These are phyloP conservation scores for Eonycteris spelaea DNA, from an alignment of 2,113 vertebrate species.

Conservation along the genomic window DNA sequence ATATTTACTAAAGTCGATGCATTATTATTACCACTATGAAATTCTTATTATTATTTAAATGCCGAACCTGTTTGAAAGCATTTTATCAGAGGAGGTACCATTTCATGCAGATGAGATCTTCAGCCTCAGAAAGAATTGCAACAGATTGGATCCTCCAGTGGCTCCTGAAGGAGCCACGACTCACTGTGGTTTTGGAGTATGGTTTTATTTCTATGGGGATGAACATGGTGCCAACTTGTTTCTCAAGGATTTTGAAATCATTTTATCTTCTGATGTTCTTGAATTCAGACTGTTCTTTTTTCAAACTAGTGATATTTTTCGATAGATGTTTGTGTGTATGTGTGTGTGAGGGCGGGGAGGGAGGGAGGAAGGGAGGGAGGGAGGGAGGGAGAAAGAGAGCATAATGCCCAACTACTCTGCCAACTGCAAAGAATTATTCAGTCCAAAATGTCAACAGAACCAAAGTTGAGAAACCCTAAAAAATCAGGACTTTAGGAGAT, in stretches of 20 bases:
- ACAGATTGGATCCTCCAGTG: neutral
- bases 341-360: neutral
- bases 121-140: neutral
- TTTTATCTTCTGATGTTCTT: neutral
- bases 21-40: neutral
- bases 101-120: neutral
- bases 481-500: neutral
- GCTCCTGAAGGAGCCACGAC: neutral
- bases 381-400: no score
- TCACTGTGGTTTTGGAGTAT: neutral
- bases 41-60: neutral
- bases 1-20: neutral
- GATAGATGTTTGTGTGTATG: neutral
- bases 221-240: neutral
- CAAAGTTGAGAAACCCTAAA: neutral
- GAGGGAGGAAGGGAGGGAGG: neutral
- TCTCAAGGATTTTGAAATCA: neutral
- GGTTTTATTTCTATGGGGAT: neutral
- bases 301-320: neutral
- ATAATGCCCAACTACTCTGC: no score
- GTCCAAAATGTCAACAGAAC: neutral
- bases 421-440: neutral
- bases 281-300: neutral
- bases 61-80: neutral
- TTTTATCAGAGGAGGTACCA: neutral